Conservation (phyloP, 2,888 invertebrate species). For the Pinctada fucata region DNA sequence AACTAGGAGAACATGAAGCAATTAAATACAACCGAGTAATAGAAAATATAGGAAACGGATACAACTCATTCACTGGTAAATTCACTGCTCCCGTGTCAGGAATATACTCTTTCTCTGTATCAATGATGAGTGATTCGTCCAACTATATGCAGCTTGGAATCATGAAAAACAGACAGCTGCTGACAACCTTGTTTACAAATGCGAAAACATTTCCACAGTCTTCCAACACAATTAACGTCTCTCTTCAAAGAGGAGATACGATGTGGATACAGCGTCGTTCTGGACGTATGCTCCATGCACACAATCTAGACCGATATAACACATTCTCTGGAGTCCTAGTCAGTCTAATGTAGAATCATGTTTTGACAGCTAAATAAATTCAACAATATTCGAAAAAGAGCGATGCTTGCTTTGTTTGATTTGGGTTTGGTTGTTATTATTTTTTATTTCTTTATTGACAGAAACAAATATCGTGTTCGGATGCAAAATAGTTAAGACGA, state of each 20-base stretch:
- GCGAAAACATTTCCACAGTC: background rate
- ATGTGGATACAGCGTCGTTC: background rate
- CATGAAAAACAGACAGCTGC: background rate
- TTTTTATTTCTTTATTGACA: no score
- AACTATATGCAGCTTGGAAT: background rate
- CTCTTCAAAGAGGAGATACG: background rate
- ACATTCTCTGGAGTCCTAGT: background rate
- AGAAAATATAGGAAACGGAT: background rate
- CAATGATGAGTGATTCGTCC: background rate
- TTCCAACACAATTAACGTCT: background rate
- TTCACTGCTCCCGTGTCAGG: conserved; percentile 4
- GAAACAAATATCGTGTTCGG: no score
- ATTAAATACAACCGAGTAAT: conserved; percentile 6
- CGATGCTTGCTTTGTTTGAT: no score
- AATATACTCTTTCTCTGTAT: background rate
- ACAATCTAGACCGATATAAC: background rate
- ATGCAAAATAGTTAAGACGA: no score
- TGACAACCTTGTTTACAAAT: background rate
- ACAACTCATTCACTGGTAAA: background rate
- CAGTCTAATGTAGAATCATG: background rate
- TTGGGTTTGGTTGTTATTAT: no score
- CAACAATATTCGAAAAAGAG: no score
- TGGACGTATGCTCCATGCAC: background rate
- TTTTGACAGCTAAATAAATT: no score
- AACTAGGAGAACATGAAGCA: background rate